Base-by-base conservation (phyloP, 2,888 invertebrate species). In the Troides oblongomaculatus region DNA sequence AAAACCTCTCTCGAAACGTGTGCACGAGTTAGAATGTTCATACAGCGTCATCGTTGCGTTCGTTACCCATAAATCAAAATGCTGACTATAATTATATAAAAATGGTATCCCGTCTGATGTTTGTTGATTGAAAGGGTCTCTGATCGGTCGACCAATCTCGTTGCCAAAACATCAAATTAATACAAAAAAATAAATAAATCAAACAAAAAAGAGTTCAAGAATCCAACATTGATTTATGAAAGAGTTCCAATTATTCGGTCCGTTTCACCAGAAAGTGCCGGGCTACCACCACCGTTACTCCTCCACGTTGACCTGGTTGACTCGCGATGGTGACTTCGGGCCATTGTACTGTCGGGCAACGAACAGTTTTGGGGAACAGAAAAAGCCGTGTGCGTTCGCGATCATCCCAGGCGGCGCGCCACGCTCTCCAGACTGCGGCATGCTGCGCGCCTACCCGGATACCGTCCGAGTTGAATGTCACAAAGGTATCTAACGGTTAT, bases 331-430 rank as follows among this genome's bases (percentile, higher is more conserved):
- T 0, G 89, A 90, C 72, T 69, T 85, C 0, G 91, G 91, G 0
- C 65, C 77, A 1, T 79, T 91, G 0, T 76, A 79, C 14, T 91
- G 90, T 71, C 78, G 86, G 0, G 90, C 89, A 0, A 83, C 82
- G 0, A 91, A 90, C 73, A 46, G 79, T 0, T 86, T 85, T 60
- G 91, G 91, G 0, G 87, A 88, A 43, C 90, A 90, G 73, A 85
- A 84, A 69, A 75, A 75, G 0, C 83, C 90, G 0, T 91, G 91
- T 72, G 72, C 74, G 0, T 88, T 77, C 74, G 78, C 79, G 0
- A 76, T 91, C 0, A 74, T 80, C 0, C 71, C 73, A 0, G 88
- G 89, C 0, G 86, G 89, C 0, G 78, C 85, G 0, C 90, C 89
- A 0, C 74, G 74, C 0, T 50, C 81, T 0, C 91, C 91, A 0